A percentile compares a stretch with the other conserved stretches of the same genome.
Conservation (phyloP, 2,888 invertebrate genomes). For the Himalopsyche anomala region DNA sequence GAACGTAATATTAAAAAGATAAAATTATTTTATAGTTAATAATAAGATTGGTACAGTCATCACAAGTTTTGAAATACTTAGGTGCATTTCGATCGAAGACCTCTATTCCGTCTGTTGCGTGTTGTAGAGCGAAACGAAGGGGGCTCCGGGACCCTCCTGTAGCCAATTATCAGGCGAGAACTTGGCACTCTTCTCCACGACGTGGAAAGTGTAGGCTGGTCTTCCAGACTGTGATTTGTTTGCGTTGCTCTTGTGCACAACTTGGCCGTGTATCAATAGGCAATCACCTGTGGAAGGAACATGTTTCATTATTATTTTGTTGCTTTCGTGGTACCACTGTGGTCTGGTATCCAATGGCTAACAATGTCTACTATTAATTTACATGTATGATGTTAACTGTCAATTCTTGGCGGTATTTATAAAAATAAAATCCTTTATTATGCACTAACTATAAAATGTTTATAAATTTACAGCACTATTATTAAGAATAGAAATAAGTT, state of each 20-base stretch:
- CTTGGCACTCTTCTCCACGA: slow-evolving; percentile 86
- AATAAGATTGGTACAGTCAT: slow-evolving; percentile 22
- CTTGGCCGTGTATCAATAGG: slow-evolving; percentile 93
- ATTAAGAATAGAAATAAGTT: too few species aligned
- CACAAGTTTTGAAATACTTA: slow-evolving; percentile 5
- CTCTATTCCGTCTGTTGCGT: slow-evolving; percentile 70
- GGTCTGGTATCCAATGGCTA: too few species aligned
- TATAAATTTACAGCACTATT: too few species aligned
- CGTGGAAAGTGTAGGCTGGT: slow-evolving; percentile 97
- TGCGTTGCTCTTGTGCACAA: slow-evolving; percentile 93
- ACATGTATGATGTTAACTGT: too few species aligned
- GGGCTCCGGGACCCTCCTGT: slow-evolving; percentile 82
- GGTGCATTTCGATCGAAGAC: not conserved
- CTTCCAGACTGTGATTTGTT: slow-evolving; percentile 91
- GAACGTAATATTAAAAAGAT: slow-evolving; percentile 29
- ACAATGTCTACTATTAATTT: too few species aligned
- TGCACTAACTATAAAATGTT: too few species aligned
- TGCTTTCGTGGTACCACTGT: too few species aligned
- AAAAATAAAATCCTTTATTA: too few species aligned
- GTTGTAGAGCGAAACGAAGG: slow-evolving; percentile 83
- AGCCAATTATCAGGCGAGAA: slow-evolving; percentile 93
- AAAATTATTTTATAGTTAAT: slow-evolving; percentile 12
- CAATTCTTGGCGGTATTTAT: too few species aligned
- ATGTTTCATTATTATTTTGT: slow-evolving; percentile 60
- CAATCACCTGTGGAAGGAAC: slow-evolving; percentile 82